Evolutionary conservation across 2,113 vertebrate species (phyloP), one percentile per base, ranked within the genome.

Genomic region (Gnathochromis pfefferi): DNA sequence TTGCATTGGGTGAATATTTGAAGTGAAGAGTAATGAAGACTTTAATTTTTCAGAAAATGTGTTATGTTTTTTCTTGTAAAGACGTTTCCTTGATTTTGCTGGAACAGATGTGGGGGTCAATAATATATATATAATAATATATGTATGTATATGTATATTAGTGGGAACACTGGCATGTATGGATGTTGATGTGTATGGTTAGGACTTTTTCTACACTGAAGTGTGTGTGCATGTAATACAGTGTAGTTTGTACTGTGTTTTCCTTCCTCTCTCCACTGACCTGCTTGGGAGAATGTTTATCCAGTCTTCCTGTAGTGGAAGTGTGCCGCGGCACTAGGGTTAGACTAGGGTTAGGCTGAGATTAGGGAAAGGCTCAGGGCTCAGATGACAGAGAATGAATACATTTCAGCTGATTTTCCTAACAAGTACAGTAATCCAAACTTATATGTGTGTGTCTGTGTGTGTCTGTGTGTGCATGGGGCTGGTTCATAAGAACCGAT

Each of bases 401-500:
- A 73, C 80, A 83, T 28, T 81, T 80, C 83, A 84, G 90, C 82
- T 83, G 55, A 89, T 85, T 87, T 80, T 86, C 57, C 75, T 90
- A 75, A 45, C 85, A 87, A 88, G 70, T 90, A 21, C 86, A 93
- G 91, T 95, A 95, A 95, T 95, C 82, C 79, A 91, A 94, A 93
- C 87, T 82, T 93, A 28, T 93, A 16, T 91, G 86, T 93, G 85
- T 92, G 89, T 91, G 82, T 91, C 47, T 89, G 38, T 88, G 58
- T 91, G 53, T 88, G 28, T 87, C 38, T 82, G 82, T 21, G 84
- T 38, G 49, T 79, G 87, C 75, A 87, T 85, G 91, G 88, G 87
- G 49, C 91, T 92, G 95, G 93, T 93, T 95, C 89, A 91, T 93
- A 95, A 95, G 95, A 97, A 97, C 42, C 96, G 97, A 55, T 97